Evolutionary conservation across 2,797 vertebrate genomes (phyloP).

Genomic region (Tinamus major): DNA sequence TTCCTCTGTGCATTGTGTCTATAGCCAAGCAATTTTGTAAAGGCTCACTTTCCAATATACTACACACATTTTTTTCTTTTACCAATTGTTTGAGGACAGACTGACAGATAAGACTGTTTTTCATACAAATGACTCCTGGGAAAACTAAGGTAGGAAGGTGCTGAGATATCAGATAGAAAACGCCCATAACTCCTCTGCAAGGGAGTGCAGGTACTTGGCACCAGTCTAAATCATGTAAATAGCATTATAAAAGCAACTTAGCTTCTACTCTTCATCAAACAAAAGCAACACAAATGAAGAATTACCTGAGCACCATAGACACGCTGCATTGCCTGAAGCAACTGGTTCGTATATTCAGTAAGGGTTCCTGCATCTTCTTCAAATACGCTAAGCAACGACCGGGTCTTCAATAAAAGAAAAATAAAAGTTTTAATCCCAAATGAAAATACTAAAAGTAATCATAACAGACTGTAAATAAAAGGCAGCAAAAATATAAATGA

Average conservation of each 20-base stretch:
- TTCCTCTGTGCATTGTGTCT: not conserved
- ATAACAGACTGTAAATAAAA: not conserved
- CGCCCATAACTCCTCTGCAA: not conserved
- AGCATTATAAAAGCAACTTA: not conserved
- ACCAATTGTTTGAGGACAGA: not conserved
- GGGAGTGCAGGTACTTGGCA: not conserved
- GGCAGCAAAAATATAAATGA: not conserved
- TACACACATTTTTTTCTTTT: not conserved
- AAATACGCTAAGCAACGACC: slow-evolving; percentile 97
- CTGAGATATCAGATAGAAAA: not conserved
- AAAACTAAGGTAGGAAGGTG: not conserved
- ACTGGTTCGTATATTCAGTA: slow-evolving; percentile 95
- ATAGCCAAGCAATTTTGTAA: not conserved
- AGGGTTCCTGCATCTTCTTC: slow-evolving; percentile 97
- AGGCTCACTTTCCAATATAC: not conserved
- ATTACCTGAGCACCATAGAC: slow-evolving; percentile 97
- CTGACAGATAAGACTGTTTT: not conserved
- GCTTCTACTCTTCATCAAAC: not conserved
- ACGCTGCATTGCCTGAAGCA: slow-evolving; percentile 96
- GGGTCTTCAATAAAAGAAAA: slow-evolving; percentile 83
- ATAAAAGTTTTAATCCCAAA: not conserved
- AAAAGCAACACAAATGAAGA: slow-evolving; percentile 35
- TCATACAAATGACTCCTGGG: not conserved
- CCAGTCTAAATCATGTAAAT: not conserved
- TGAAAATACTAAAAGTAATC: not conserved